Percentiles rank a stretch among this genome's conserved stretches.
Evolutionary conservation across 2,888 invertebrate species (phyloP).

Genomic region (Calameuta idolon): DNA sequence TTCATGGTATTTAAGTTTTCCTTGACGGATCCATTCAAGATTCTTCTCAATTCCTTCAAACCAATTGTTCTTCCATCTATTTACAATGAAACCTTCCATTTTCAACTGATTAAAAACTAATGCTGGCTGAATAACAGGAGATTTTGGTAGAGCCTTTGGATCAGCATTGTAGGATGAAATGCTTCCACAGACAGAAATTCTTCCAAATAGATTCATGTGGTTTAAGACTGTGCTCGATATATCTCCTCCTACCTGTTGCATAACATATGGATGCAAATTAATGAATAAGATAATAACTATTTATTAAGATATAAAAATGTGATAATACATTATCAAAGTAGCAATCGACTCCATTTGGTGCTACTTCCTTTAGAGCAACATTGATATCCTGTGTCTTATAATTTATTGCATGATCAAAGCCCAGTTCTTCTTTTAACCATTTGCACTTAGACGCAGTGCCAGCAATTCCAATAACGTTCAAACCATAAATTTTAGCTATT

Average conservation of each 20-base stretch:
- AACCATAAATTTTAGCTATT: conserved; percentile 78
- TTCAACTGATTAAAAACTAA: conserved; percentile 72
- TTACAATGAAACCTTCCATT: conserved; percentile 74
- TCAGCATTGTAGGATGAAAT: conserved; percentile 75
- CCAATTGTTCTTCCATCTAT: conserved; percentile 72
- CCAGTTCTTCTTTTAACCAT: conserved; percentile 75
- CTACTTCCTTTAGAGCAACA: conserved; percentile 71
- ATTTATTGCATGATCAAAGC: conserved; percentile 78
- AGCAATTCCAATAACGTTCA: conserved; percentile 78
- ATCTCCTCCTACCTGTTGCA: conserved; percentile 75
- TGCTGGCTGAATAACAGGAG: conserved; percentile 70
- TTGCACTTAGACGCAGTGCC: conserved; percentile 79
- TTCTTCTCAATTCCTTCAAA: conserved; percentile 75
- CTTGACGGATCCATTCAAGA: conserved; percentile 75
- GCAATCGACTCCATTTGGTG: conserved; percentile 80
- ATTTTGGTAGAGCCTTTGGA: conserved; percentile 67
- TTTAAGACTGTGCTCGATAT: conserved; percentile 72
- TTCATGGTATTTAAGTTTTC: conserved; percentile 78
- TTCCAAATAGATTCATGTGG: conserved; percentile 74
- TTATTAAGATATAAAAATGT: background rate
- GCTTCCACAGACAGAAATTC: conserved; percentile 76
- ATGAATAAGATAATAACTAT: background rate
- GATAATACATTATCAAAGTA: conserved; percentile 80
- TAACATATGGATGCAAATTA: conserved; percentile 22
- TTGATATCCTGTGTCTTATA: conserved; percentile 75